Conservation (phyloP, 2,888 invertebrate genomes). For the Erebia epiphron region DNA sequence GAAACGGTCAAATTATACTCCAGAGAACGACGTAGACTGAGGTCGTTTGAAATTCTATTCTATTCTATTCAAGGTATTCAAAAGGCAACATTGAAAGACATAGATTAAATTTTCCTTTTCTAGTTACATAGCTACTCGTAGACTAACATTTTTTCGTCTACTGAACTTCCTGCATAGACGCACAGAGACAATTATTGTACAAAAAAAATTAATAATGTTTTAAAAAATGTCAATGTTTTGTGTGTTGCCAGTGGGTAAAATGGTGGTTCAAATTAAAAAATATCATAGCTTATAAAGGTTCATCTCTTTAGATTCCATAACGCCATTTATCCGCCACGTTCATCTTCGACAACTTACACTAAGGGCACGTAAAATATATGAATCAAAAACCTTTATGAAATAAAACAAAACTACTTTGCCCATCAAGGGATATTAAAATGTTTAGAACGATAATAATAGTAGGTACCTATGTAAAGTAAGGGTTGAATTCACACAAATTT, state of each 20-base stretch:
- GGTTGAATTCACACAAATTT: constrained; percentile 37
- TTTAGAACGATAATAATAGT: constrained; percentile 18
- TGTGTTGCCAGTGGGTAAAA: no score
- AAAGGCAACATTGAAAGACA: constrained; percentile 16
- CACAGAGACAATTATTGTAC: no score
- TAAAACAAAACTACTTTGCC: constrained; percentile 7
- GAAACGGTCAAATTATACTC: constrained; percentile 46
- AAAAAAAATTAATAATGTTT: no score
- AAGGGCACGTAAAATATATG: no score
- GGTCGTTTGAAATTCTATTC: constrained; percentile 21
- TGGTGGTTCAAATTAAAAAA: no score
- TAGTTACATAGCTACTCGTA: neutral
- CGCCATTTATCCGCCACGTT: no score
- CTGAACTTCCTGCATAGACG: neutral
- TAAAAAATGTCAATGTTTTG: no score
- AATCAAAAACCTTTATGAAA: neutral
- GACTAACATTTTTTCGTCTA: neutral
- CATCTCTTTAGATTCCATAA: no score
- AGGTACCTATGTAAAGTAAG: constrained; percentile 19
- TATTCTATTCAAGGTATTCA: constrained; percentile 21
- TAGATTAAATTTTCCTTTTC: constrained; percentile 15
- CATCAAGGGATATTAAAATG: constrained; percentile 14
- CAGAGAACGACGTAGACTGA: constrained; percentile 28
- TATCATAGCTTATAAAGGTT: no score
- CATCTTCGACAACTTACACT: no score